These are phyloP conservation scores for Thermophis baileyi DNA, from an alignment of 2,113 vertebrate genomes.

Conservation along the genomic window DNA sequence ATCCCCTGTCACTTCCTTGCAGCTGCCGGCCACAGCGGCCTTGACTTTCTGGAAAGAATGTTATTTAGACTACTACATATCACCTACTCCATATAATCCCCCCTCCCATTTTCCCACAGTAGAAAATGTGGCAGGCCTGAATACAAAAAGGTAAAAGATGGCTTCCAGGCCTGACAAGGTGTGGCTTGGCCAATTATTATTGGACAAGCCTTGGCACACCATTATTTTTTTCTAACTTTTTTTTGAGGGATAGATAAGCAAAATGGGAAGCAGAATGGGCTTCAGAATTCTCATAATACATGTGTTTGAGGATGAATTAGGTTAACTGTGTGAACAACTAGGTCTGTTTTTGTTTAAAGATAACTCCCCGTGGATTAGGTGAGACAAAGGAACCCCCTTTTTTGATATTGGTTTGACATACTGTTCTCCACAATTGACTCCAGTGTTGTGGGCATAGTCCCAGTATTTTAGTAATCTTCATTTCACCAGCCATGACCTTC, in stretches of 20 bases:
- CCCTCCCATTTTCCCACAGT: too few relatives aligned
- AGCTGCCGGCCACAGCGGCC: too few relatives aligned
- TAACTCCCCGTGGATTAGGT: background rate
- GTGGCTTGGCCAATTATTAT: background rate
- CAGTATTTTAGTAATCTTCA: conserved; percentile 33
- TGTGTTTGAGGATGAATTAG: background rate
- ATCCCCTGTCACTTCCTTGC: too few relatives aligned
- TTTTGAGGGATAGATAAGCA: background rate
- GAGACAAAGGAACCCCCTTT: background rate
- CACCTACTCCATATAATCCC: too few relatives aligned
- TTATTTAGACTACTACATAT: too few relatives aligned
- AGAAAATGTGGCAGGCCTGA: too few relatives aligned
- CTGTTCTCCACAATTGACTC: background rate
- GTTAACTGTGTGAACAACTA: background rate
- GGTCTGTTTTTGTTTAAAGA: background rate
- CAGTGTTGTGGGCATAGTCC: background rate
- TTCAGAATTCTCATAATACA: background rate
- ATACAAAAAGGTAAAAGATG: too few relatives aligned
- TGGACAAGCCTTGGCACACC: background rate
- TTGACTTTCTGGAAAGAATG: too few relatives aligned
- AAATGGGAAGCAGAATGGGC: background rate
- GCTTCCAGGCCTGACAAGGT: too few relatives aligned
- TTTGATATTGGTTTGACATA: background rate
- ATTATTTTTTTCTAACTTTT: background rate
- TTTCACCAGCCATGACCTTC: conserved; percentile 29